These are phyloP conservation scores for Drosophila multiciliata DNA, from an alignment of 2,888 invertebrate species.

Conservation along the genomic window DNA sequence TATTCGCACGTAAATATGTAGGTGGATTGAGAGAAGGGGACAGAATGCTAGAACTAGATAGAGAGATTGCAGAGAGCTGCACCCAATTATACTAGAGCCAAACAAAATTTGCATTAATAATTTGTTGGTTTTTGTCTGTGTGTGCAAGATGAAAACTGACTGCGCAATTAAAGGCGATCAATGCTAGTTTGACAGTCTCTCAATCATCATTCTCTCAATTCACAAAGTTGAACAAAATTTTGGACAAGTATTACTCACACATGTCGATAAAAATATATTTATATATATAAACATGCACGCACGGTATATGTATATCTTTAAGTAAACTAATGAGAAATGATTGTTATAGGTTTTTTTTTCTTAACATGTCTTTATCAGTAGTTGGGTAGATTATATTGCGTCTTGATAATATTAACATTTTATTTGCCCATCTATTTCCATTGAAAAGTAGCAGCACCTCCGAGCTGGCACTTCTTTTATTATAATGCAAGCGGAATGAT, in stretches of 20 bases:
- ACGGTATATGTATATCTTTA: conserved; percentile 5
- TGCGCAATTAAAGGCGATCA: conserved; percentile 73
- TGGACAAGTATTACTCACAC: conserved; percentile 47
- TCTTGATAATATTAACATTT: conserved; percentile 6
- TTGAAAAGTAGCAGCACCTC: background rate
- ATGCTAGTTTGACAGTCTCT: conserved; percentile 38
- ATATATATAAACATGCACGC: background rate
- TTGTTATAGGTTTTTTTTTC: conserved; percentile 57
- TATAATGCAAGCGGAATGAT: conserved; percentile 1
- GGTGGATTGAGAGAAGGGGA: conserved; percentile 16
- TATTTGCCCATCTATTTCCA: conserved; percentile 7
- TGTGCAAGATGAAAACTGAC: conserved; percentile 48
- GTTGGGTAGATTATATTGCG: conserved; percentile 14
- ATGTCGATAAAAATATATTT: background rate
- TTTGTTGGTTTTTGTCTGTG: conserved; percentile 32
- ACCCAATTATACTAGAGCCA: conserved; percentile 31
- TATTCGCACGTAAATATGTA: conserved; percentile 30
- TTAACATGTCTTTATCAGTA: conserved; percentile 43
- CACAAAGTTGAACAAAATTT: conserved; percentile 38
- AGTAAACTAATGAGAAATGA: conserved; percentile 36
- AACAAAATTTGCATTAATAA: conserved; percentile 66
- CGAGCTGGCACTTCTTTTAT: conserved; percentile 8
- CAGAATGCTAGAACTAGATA: background rate
- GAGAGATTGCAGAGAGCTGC: conserved; percentile 14
- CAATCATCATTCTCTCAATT: conserved; percentile 36